Conservation (phyloP, 92 coral and sea anemone genomes). For the Hydrozoanthus gracilis region DNA sequence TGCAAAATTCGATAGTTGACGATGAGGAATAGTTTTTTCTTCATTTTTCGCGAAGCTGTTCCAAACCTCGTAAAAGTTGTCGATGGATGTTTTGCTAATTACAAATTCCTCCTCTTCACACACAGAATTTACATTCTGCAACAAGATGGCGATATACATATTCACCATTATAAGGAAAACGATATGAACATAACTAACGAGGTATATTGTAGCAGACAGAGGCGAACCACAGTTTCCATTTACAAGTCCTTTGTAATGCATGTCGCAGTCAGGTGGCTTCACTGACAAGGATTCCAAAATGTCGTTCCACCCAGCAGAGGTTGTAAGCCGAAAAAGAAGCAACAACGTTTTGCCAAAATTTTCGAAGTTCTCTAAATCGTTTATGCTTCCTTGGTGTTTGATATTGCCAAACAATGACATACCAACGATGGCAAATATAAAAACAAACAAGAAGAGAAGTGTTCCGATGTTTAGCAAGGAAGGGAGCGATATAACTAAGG, state of each 20-base stretch:
- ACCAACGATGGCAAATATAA: conserved; percentile 55
- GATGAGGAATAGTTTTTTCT: conserved; percentile 40
- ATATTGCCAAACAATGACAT: conserved; percentile 58
- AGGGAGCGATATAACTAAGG: conserved; percentile 53
- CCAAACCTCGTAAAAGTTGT: conserved; percentile 57
- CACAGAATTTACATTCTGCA: conserved; percentile 46
- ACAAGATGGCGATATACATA: conserved; percentile 57
- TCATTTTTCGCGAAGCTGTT: conserved; percentile 51
- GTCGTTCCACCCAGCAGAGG: conserved; percentile 63
- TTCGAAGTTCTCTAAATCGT: conserved; percentile 59
- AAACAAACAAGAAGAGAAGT: conserved; percentile 48
- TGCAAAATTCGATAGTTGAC: conserved; percentile 46
- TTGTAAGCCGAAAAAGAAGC: conserved; percentile 53
- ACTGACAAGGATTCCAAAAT: conserved; percentile 47
- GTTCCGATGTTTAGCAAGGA: conserved; percentile 54
- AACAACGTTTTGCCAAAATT: conserved; percentile 39
- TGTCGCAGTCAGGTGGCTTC: conserved; percentile 47
- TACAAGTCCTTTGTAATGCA: conserved; percentile 22
- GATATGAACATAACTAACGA: conserved; percentile 42
- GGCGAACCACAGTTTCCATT: conserved; percentile 50
- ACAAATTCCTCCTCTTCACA: conserved; percentile 42
- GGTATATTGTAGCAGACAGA: conserved; percentile 25
- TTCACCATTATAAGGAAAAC: conserved; percentile 51
- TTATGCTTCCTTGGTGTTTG: conserved; percentile 52
- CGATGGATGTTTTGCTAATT: conserved; percentile 48